Percentiles rank a stretch among this genome's conserved stretches.
These are phyloP conservation scores for Mirza zaza DNA, from an alignment of 2,113 vertebrate genomes.

Conservation along the genomic window DNA sequence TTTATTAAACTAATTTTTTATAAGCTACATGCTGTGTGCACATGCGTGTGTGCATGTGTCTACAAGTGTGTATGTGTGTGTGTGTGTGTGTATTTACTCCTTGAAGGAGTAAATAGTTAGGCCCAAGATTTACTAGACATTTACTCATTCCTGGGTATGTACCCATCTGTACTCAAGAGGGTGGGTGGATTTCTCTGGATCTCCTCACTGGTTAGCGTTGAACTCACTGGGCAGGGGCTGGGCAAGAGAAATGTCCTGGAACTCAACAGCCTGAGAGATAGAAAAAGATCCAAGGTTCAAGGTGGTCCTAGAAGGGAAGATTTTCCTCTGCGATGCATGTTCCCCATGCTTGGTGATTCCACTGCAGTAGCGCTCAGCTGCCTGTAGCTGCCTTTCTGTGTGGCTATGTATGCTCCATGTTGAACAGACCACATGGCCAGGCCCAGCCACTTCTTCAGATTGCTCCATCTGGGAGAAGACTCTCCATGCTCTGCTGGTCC, in stretches of 20 bases:
- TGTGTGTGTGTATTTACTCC: background rate
- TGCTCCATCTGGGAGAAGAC: fast-evolving
- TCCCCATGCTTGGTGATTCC: fast-evolving
- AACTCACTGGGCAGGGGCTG: no score
- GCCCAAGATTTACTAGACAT: no score
- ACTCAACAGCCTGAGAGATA: background rate
- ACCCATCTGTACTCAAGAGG: background rate
- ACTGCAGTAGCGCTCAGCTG: fast-evolving
- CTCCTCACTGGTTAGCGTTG: background rate
- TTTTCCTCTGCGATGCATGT: no score
- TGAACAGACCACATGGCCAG: background rate
- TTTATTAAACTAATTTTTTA: no score
- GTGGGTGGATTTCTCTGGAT: background rate
- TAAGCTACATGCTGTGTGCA: no score
- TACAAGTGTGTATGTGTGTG: background rate
- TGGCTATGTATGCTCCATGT: fast-evolving
- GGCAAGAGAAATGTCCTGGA: background rate
- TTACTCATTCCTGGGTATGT: background rate
- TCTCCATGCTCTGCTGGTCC: background rate
- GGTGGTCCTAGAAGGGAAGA: background rate
- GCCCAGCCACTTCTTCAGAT: background rate
- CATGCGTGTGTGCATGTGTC: background rate
- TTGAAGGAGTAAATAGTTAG: background rate
- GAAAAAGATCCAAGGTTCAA: background rate
- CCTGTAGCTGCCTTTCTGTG: background rate